phyloP scores from a whole-genome alignment of 1,140 invertebrate genomes.

The Eufriesea mexicana region DNA sequence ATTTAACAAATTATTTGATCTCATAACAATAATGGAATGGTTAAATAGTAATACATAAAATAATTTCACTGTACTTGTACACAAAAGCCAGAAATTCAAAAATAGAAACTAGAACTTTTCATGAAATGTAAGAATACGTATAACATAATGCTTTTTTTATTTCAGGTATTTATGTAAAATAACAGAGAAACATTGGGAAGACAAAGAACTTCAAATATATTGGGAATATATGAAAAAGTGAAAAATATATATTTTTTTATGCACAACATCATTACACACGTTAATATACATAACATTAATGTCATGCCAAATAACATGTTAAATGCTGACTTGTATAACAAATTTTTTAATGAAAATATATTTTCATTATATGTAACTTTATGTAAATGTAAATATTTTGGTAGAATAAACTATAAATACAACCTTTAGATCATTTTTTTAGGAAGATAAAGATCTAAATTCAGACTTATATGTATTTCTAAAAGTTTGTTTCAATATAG shows the following conservation, averaged over 20 bases:
- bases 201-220: conserved; percentile 77
- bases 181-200: conserved; percentile 82
- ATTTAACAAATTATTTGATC: neutral
- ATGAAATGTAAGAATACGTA: neutral
- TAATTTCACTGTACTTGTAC: neutral
- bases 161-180: conserved; percentile 78
- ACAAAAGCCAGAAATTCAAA: neutral
- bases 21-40: neutral
- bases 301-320: neutral
- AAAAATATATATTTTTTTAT: conserved; percentile 49
- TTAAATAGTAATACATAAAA: neutral
- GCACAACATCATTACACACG: neutral
- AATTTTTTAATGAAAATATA: conserved; percentile 9
- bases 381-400: conserved; percentile 16
- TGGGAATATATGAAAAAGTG: conserved; percentile 58
- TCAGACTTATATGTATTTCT: neutral
- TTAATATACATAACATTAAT: neutral
- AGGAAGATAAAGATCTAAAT: neutral
- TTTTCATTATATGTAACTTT: neutral
- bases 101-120: neutral
- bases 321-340: conserved; percentile 7
- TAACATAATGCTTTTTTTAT: conserved; percentile 23
- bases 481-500: neutral
- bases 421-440: neutral
- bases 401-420: conserved; percentile 7